Evolutionary conservation across 2,888 invertebrate species (phyloP).

Genomic region (Actias luna): DNA sequence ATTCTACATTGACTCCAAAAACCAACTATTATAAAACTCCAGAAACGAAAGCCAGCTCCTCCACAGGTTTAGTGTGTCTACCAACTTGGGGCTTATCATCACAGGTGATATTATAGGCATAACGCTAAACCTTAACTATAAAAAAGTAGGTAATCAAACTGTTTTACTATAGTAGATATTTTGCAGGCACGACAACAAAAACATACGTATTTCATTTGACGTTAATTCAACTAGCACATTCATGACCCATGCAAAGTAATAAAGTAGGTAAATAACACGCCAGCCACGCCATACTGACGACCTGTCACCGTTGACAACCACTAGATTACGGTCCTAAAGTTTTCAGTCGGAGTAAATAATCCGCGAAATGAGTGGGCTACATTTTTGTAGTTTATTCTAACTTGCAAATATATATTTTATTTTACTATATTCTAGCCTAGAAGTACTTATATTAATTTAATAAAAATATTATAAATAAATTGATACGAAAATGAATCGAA

Average conservation of each 20-base stretch:
- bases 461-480: no score
- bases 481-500: no score
- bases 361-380: not conserved
- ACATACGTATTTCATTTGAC: not conserved
- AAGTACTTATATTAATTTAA: no score
- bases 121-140: no score
- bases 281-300: not conserved
- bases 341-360: not conserved
- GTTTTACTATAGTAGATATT: not conserved
- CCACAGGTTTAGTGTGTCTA: no score
- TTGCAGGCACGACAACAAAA: not conserved
- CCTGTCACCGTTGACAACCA: not conserved
- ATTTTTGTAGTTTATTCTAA: not conserved
- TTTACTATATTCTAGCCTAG: no score
- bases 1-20: no score
- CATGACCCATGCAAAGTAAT: not conserved
- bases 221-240: not conserved
- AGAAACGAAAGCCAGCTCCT: no score
- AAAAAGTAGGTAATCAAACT: no score
- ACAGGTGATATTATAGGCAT: no score
- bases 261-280: not conserved
- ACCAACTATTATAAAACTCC: no score
- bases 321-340: not conserved
- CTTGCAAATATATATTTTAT: not conserved
- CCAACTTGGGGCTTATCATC: no score